Base-by-base conservation (phyloP, 2,888 invertebrate genomes). In the Diloba caeruleocephala region DNA sequence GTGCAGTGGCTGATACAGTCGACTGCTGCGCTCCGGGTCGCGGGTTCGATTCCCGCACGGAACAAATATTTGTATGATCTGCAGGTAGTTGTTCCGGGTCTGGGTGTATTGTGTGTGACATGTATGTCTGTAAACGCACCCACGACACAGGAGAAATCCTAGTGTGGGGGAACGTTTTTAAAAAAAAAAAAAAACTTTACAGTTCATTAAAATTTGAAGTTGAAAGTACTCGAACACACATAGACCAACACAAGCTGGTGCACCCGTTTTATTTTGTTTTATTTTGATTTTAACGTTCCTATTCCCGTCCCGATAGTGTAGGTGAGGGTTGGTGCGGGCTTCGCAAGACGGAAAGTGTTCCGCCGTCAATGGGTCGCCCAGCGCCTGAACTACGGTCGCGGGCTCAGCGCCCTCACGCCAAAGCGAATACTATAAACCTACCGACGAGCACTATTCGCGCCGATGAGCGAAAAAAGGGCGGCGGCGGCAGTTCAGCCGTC, bases 361-460 rank as follows among this genome's bases (percentile, higher is more conserved):
- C 91, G 57, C 89, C 90, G 43, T 85, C 87, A 10, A 58, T 89
- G 75, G 89, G 82, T 38, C 78, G 86, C 33, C 76, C 88, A 48
- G 85, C 82, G 54, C 82, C 87, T 8, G 91, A 90, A 69, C 67
- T 88, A 48, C 85, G 90, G 23, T 76, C 78, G 43, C 87, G 92
- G 48, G 73, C 85, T 19, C 91, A 90, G 79, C 84, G 92, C 38
- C 88, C 92, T 13, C 93, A 93, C 83, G 82, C 87, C 28, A 93
- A 93, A 78, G 94, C 95, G 15, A 95, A 95, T 83, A 95, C 95
- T 19, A 95, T 95, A 79, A 95, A 94, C 80, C 90, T 95, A 61
- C 95, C 95, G 2, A 92, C 94, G 73, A 88, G 72, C 81, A 89
- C 84, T 43, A 75, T 71, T 26, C 81, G 87, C 37, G 33, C 59